A percentile compares a stretch with the other conserved stretches of the same genome.
phyloP scores from a whole-genome alignment of 2,113 vertebrate genomes.

The Dissostichus mawsoni region DNA sequence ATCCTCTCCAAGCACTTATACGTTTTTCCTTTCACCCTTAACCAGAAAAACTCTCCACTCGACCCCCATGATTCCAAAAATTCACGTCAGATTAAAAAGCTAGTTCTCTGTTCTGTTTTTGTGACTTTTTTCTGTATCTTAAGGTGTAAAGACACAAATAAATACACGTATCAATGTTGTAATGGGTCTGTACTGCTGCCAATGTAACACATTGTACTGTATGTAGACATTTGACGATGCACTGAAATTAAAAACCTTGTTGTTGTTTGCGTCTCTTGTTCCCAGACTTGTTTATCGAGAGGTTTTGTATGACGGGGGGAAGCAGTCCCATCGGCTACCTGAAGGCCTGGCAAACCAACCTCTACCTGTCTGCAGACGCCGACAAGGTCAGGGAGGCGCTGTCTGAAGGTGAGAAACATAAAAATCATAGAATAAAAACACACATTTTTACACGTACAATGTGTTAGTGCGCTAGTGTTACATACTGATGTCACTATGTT shows the following conservation, averaged over 20 bases:
- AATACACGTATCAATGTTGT: background rate
- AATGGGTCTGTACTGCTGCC: background rate
- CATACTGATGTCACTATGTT: no score
- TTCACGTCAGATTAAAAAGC: background rate
- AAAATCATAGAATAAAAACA: background rate
- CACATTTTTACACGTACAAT: no score
- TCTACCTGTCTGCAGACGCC: constrained; percentile 95
- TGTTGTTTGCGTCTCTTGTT: constrained; percentile 14
- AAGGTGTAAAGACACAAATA: background rate
- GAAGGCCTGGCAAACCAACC: constrained; percentile 97
- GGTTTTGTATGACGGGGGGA: constrained; percentile 98
- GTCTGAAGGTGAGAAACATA: constrained; percentile 89
- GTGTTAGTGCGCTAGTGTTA: no score
- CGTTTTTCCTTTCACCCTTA: constrained; percentile 29
- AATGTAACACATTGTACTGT: background rate
- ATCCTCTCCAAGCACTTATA: constrained; percentile 20
- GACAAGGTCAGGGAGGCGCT: constrained; percentile 96
- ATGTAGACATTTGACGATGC: constrained; percentile 19
- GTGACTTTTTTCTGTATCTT: background rate
- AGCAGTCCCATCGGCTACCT: constrained; percentile 96
- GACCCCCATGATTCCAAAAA: background rate
- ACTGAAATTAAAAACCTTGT: constrained; percentile 13
- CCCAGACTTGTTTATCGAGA: constrained; percentile 94
- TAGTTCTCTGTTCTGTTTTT: background rate
- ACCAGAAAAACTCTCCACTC: background rate